A percentile compares a stretch with the other conserved stretches of the same genome.
Conservation (phyloP, 2,797 vertebrate species). For the Sebastes vulpes region DNA sequence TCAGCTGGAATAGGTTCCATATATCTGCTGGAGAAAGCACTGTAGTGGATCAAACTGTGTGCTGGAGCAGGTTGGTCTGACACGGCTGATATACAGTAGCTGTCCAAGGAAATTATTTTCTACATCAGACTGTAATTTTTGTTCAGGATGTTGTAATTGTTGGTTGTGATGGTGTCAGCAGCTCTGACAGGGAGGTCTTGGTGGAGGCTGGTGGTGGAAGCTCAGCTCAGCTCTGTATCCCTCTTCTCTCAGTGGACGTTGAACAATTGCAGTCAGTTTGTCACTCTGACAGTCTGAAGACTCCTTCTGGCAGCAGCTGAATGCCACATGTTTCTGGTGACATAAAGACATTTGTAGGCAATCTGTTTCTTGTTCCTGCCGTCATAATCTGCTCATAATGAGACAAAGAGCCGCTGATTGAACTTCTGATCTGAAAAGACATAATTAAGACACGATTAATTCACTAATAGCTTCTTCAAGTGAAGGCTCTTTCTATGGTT, state of each 20-base stretch:
- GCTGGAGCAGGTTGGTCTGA: neutral
- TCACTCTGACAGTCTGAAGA: conserved; percentile 37
- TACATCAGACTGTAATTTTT: neutral
- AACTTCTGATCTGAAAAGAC: neutral
- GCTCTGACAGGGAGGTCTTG: neutral
- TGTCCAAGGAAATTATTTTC: neutral
- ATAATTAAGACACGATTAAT: neutral
- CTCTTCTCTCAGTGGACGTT: neutral
- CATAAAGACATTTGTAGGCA: neutral
- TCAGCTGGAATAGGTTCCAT: neutral
- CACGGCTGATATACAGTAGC: neutral
- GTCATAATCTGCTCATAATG: conserved; percentile 6
- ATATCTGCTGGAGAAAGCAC: neutral
- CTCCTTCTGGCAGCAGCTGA: conserved; percentile 18
- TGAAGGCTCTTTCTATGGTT: neutral
- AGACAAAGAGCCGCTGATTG: conserved; percentile 2
- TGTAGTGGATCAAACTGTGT: neutral
- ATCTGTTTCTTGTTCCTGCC: neutral
- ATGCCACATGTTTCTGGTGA: neutral
- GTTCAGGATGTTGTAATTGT: neutral
- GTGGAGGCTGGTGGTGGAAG: neutral
- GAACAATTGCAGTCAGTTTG: conserved; percentile 44
- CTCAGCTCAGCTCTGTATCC: neutral
- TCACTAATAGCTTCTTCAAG: neutral
- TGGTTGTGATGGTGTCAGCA: neutral